phyloP scores from a whole-genome alignment of 2,113 vertebrate genomes.

The Serinus canaria region DNA sequence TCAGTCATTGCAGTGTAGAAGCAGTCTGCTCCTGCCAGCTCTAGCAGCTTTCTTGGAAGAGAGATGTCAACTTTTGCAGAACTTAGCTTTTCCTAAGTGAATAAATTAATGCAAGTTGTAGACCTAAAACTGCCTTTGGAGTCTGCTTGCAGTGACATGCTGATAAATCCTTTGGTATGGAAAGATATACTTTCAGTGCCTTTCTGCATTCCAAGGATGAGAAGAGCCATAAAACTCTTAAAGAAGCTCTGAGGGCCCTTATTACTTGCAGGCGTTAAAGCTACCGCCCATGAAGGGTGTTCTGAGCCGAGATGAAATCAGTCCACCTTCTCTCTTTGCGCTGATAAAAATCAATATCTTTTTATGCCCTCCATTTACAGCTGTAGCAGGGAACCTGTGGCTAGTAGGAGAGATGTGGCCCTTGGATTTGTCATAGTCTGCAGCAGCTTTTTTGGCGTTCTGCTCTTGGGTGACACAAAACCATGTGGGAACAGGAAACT shows the following conservation, averaged over 20 bases:
- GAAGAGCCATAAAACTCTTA: background rate
- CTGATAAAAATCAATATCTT: background rate
- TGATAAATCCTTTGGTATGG: background rate
- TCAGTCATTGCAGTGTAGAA: background rate
- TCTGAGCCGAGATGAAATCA: background rate
- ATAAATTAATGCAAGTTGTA: background rate
- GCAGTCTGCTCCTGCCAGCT: background rate
- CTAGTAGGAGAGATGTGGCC: background rate
- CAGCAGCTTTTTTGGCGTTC: background rate
- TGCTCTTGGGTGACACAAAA: background rate
- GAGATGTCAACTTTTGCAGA: background rate
- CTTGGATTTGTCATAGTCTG: background rate
- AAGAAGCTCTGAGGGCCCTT: background rate
- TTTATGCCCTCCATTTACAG: background rate
- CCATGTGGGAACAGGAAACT: background rate
- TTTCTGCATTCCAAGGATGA: background rate
- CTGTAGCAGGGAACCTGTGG: background rate
- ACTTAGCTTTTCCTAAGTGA: background rate
- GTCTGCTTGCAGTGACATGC: background rate
- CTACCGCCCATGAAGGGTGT: background rate
- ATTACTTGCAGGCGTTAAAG: rapidly evolving
- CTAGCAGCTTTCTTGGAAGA: background rate
- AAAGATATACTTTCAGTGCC: background rate
- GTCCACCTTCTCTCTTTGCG: background rate
- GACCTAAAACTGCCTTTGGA: background rate